A percentile compares a stretch with the other conserved stretches of the same genome.
Evolutionary conservation across 2,888 invertebrate species (phyloP).

Genomic region (Mythimna pallens): DNA sequence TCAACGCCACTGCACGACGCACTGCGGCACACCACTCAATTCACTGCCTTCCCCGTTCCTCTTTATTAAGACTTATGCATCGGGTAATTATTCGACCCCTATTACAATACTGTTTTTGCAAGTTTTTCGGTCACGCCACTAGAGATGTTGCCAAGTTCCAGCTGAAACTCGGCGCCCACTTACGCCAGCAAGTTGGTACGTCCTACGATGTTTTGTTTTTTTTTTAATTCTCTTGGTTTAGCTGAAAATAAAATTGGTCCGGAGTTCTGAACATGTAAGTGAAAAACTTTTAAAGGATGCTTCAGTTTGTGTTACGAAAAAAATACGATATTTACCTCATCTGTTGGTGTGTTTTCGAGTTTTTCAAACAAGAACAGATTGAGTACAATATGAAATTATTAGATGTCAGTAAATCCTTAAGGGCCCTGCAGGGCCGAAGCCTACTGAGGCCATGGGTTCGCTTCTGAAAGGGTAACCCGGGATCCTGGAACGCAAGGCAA

Average conservation of each 20-base stretch:
- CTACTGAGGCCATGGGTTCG: no score
- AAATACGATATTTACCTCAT: constrained; percentile 8
- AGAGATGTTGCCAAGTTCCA: constrained; percentile 47
- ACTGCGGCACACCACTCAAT: constrained; percentile 80
- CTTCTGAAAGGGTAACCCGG: no score
- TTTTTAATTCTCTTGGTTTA: constrained; percentile 35
- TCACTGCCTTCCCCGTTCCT: constrained; percentile 64
- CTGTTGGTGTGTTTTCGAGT: background rate
- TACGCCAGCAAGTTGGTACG: constrained; percentile 35
- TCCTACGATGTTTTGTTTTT: constrained; percentile 27
- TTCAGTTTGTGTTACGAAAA: constrained; percentile 6
- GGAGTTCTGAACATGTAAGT: constrained; percentile 18
- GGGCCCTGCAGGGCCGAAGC: no score
- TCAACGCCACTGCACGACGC: constrained; percentile 81
- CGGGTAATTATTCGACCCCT: constrained; percentile 56
- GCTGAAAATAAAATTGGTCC: constrained; percentile 47
- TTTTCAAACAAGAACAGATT: constrained; percentile 21
- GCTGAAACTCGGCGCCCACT: constrained; percentile 51
- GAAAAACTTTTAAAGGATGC: constrained; percentile 37
- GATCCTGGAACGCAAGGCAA: no score
- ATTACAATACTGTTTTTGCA: constrained; percentile 44
- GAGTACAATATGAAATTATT: background rate
- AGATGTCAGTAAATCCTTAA: no score
- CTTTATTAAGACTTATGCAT: constrained; percentile 67
- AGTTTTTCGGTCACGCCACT: constrained; percentile 48